Percentiles rank a stretch among this genome's conserved stretches.
These are phyloP conservation scores for Phycodurus eques DNA, from an alignment of 2,113 vertebrate genomes.

Conservation along the genomic window DNA sequence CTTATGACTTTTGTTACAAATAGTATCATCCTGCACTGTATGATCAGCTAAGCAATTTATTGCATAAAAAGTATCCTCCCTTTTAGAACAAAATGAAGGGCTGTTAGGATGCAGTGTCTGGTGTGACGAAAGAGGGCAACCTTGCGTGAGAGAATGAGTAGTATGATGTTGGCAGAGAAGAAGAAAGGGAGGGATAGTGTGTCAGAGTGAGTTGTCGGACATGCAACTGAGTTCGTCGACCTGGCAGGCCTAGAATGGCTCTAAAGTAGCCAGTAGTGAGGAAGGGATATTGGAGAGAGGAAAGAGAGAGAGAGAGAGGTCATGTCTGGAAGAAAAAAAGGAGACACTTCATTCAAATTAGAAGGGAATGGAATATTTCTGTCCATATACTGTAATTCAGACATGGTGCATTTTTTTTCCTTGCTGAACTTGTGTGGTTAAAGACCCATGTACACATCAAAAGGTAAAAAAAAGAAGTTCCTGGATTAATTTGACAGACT, in stretches of 20 bases:
- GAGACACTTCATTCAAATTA: slow-evolving; percentile 25
- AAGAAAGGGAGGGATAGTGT: slow-evolving; percentile 34
- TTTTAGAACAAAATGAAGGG: slow-evolving; percentile 17
- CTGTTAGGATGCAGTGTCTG: slow-evolving; percentile 41
- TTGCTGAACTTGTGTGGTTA: slow-evolving; percentile 27
- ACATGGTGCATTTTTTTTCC: slow-evolving; percentile 25
- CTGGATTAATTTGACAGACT: slow-evolving; percentile 49
- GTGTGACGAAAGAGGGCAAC: slow-evolving; percentile 31
- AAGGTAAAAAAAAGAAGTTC: not conserved
- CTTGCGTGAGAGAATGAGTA: slow-evolving; percentile 42
- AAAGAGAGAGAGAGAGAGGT: slow-evolving; percentile 11
- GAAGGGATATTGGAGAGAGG: slow-evolving; percentile 11
- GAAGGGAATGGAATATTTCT: slow-evolving; percentile 35
- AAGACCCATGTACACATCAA: slow-evolving; percentile 19
- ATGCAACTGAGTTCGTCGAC: slow-evolving; percentile 47
- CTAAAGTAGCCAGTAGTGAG: slow-evolving; percentile 20
- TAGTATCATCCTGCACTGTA: not conserved
- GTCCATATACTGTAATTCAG: slow-evolving; percentile 13
- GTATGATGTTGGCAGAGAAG: slow-evolving; percentile 41
- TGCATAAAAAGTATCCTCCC: slow-evolving; percentile 26
- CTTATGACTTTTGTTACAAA: slow-evolving; percentile 9
- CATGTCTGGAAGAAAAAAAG: slow-evolving; percentile 24
- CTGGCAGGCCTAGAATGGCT: slow-evolving; percentile 51
- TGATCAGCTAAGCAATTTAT: slow-evolving; percentile 37
- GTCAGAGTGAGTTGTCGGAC: slow-evolving; percentile 54